Conservation (phyloP, 2,113 vertebrate genomes). For the Bubalus kerabau region DNA sequence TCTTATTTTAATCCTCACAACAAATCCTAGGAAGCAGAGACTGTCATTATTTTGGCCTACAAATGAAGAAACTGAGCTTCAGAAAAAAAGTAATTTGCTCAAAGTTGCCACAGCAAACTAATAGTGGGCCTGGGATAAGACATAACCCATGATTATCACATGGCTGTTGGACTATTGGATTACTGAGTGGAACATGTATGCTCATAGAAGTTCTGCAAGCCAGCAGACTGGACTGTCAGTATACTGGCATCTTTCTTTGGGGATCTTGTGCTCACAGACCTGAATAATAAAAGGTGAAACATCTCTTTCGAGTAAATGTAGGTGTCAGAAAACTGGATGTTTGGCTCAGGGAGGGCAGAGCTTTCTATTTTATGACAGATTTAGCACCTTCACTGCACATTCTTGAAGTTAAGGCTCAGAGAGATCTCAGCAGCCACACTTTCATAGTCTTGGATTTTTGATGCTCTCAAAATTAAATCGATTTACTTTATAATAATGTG, state of each 20-base stretch:
- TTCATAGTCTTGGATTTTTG: neutral
- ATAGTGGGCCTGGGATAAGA: neutral
- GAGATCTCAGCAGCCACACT: neutral
- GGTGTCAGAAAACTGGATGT: neutral
- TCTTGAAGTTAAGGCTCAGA: neutral
- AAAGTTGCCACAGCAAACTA: neutral
- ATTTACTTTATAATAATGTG: slow-evolving; percentile 7
- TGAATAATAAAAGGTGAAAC: neutral
- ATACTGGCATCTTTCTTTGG: neutral
- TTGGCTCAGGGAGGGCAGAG: neutral
- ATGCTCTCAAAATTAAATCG: neutral
- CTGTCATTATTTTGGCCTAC: neutral
- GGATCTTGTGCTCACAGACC: neutral
- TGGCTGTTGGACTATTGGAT: neutral
- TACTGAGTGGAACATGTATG: too few relatives aligned
- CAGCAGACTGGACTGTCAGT: too few relatives aligned
- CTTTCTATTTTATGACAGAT: neutral
- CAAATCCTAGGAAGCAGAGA: neutral
- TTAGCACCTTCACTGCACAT: neutral
- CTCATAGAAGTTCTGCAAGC: neutral
- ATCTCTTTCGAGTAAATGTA: neutral
- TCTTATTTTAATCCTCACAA: neutral
- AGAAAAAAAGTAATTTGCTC: neutral
- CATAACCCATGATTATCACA: too few relatives aligned
- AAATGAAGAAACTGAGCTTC: neutral